These are phyloP conservation scores for Drosophila maculinotata DNA, from an alignment of 2,888 invertebrate species.

Conservation along the genomic window DNA sequence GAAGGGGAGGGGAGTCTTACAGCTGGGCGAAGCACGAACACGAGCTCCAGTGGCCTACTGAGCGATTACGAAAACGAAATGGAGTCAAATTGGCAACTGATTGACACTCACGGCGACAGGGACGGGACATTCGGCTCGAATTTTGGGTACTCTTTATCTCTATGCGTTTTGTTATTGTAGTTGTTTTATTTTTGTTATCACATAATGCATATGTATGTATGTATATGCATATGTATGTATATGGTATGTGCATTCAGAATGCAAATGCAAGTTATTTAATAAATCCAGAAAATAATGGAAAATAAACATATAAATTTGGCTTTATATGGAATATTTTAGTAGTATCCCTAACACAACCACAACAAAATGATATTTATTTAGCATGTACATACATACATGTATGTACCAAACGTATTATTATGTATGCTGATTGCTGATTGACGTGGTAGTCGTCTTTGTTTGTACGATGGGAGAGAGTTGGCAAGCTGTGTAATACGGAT, in stretches of 20 bases:
- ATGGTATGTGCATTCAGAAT: too few relatives aligned
- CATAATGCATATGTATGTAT: conserved; percentile 13
- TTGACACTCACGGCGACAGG: conserved; percentile 17
- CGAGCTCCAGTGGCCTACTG: conserved; percentile 64
- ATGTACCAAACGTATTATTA: conserved; percentile 55
- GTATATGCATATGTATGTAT: conserved; percentile 7
- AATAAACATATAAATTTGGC: conserved; percentile 10
- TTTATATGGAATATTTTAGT: conserved; percentile 7
- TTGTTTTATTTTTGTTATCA: conserved; percentile 31
- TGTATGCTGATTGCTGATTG: conserved; percentile 58
- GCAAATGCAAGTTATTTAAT: not conserved
- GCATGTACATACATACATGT: too few relatives aligned
- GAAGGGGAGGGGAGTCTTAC: conserved; percentile 19
- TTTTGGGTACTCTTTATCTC: conserved; percentile 21
- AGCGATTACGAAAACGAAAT: conserved; percentile 67
- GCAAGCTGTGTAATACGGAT: conserved; percentile 65
- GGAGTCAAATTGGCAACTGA: conserved; percentile 32
- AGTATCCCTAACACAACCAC: too few relatives aligned
- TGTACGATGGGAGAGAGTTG: conserved; percentile 59
- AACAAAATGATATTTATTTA: conserved; percentile 14
- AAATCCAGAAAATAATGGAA: not conserved
- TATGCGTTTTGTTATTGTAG: conserved; percentile 49
- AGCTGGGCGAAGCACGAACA: conserved; percentile 51
- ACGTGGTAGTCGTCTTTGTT: conserved; percentile 49
- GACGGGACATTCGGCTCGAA: conserved; percentile 43